These are phyloP conservation scores for Schizopygopsis malacanthus DNA, from an alignment of 2,797 vertebrate species.

Conservation along the genomic window DNA sequence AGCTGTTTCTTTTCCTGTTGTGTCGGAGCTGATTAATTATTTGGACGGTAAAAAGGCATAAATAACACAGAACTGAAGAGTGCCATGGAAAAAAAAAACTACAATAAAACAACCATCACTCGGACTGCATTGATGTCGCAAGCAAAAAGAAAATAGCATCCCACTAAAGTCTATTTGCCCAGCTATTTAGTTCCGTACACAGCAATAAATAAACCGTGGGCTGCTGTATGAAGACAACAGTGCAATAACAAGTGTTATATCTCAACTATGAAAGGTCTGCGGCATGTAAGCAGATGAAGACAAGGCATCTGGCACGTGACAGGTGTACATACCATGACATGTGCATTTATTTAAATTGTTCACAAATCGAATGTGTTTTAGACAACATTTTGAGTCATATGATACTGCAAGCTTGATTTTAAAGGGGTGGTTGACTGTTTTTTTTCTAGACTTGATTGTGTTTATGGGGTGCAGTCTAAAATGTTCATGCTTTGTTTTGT, in stretches of 20 bases:
- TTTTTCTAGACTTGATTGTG: too few relatives aligned
- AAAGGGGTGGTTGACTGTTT: background rate
- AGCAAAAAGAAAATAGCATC: conserved; percentile 51
- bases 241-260: conserved; percentile 45
- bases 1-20: conserved; percentile 69
- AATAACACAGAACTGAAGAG: conserved; percentile 63
- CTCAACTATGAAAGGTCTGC: conserved; percentile 49
- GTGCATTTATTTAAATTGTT: background rate
- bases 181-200: conserved; percentile 51
- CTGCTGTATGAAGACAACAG: conserved; percentile 45
- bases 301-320: background rate
- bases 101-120: conserved; percentile 64
- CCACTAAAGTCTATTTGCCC: conserved; percentile 56
- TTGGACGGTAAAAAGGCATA: conserved; percentile 63
- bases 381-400: background rate
- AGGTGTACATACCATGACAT: conserved; percentile 8
- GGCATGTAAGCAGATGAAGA: conserved; percentile 25
- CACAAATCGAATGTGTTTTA: background rate
- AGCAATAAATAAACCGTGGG: conserved; percentile 49
- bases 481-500: too few relatives aligned
- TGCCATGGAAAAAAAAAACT: conserved; percentile 56
- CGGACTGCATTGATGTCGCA: conserved; percentile 48
- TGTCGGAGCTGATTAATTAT: conserved; percentile 67
- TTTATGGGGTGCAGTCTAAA: too few relatives aligned
- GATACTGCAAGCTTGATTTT: background rate